Conservation (phyloP, 2,888 invertebrate genomes). For the Crioceris asparagi region DNA sequence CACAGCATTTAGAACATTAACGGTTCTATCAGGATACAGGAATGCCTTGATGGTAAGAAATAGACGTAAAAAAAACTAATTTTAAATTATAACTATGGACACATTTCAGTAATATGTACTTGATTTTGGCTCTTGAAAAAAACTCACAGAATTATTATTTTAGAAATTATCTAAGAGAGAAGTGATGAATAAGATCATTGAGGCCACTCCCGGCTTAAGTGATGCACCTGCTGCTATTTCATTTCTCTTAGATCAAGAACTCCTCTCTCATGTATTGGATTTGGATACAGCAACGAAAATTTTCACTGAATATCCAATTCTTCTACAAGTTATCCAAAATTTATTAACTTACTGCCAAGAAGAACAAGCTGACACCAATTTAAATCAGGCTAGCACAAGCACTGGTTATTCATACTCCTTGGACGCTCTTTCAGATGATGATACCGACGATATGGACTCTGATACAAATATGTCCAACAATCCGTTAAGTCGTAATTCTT, state of each 20-base stretch:
- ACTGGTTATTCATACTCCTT: slow-evolving; percentile 42
- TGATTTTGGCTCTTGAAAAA: no score
- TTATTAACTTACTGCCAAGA: slow-evolving; percentile 45
- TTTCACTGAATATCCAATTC: slow-evolving; percentile 55
- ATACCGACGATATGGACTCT: slow-evolving; percentile 42
- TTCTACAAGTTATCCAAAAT: slow-evolving; percentile 57
- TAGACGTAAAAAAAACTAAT: no score
- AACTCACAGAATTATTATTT: no score
- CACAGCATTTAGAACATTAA: slow-evolving; percentile 50
- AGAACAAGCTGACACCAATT: slow-evolving; percentile 43
- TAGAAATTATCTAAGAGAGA: slow-evolving; percentile 39
- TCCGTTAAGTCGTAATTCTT: slow-evolving; percentile 31
- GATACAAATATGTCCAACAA: slow-evolving; percentile 29
- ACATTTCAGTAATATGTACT: slow-evolving; percentile 3
- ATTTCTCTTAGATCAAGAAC: slow-evolving; percentile 64
- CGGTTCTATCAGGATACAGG: slow-evolving; percentile 50
- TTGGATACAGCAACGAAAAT: slow-evolving; percentile 56
- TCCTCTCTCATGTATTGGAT: slow-evolving; percentile 61
- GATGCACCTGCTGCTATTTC: slow-evolving; percentile 64
- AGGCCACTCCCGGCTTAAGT: slow-evolving; percentile 56
- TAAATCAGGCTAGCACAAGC: slow-evolving; percentile 42
- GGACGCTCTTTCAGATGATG: slow-evolving; percentile 45
- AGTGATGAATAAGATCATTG: slow-evolving; percentile 56
- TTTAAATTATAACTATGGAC: no score
- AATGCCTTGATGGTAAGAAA: slow-evolving; percentile 56